phyloP scores from a whole-genome alignment of 2,888 invertebrate genomes.

The Epinotia nisella region DNA sequence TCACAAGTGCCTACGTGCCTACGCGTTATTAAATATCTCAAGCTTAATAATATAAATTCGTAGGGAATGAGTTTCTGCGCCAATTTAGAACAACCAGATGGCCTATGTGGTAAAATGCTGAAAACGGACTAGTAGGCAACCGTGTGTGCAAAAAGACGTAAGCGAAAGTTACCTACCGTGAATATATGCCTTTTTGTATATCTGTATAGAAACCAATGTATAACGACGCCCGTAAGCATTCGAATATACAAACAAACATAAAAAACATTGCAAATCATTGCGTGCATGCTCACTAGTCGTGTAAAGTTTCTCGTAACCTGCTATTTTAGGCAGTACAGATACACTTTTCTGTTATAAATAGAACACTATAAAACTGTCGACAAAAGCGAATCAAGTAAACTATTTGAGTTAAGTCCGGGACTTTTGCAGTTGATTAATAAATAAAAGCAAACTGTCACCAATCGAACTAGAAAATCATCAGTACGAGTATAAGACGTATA shows the following conservation, averaged over 20 bases:
- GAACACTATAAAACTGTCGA: too few species aligned
- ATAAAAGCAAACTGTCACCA: too few species aligned
- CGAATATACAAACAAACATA: background rate
- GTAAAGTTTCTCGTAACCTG: too few species aligned
- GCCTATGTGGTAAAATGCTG: slow-evolving; percentile 12
- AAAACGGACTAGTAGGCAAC: background rate
- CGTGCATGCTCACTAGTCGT: too few species aligned
- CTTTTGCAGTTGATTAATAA: too few species aligned
- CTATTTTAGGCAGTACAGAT: too few species aligned
- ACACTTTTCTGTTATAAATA: too few species aligned
- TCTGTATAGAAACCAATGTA: background rate
- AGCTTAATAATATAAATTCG: background rate
- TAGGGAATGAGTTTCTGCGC: background rate
- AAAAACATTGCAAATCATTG: background rate
- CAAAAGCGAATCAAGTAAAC: too few species aligned
- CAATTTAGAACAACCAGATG: slow-evolving; percentile 26
- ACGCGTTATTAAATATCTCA: background rate
- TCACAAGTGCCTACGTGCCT: background rate
- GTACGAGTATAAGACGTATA: too few species aligned
- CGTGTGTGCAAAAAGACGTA: background rate
- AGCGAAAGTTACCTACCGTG: background rate
- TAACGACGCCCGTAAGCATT: background rate
- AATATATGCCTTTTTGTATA: background rate
- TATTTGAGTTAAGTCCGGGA: too few species aligned
- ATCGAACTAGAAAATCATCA: too few species aligned